Evolutionary conservation across 2,888 invertebrate species (phyloP), one percentile per base, ranked within the genome.

Genomic region (Cephalotes varians): DNA sequence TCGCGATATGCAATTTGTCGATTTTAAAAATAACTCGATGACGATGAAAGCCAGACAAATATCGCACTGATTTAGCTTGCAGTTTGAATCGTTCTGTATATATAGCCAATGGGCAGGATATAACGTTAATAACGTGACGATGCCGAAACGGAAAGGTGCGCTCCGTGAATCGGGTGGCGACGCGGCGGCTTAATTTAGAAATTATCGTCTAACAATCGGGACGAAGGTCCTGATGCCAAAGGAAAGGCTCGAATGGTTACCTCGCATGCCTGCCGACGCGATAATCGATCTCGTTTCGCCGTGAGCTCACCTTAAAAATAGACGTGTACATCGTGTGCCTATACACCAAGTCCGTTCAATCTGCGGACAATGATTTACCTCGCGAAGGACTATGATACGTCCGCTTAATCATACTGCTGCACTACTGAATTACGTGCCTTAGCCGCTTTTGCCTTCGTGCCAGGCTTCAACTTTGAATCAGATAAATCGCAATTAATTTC

Each of bases 201-300:
- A 85, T 86, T 83, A 85, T 87, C 85, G 56, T 79, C 37, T 69
- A 15, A 72, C 80, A 51, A 82, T 86, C 86, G 83, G 71, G 82
- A 83, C 71, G 84, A 84, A 80, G 72, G 71, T 77, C 71, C 82
- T 56, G 47, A 60, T 71, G 74, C 82, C 83, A 82, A 81, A 82
- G 85, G 82, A 85, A 85, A 79, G 85, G 82, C 73, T 82, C 64
- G 83, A 88, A 81, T 86, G 83, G 85, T 74, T 72, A 73, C 77
- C 69, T 87, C 83, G 88, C 86, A 88, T 86, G 88, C 76, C 86
- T 71, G 73, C 56, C 74, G 67, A 51, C 72, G 79, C 88, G 88
- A 88, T 86, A 88, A 87, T 88, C 88, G 88, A 87, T 82, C 85
- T 86, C 85, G 58, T 85, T 86, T 88, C 64, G 37, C 79, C 67